Percentiles rank a stretch among this genome's conserved stretches.
phyloP scores from a whole-genome alignment of 2,888 invertebrate genomes.

The Clanis bilineata region DNA sequence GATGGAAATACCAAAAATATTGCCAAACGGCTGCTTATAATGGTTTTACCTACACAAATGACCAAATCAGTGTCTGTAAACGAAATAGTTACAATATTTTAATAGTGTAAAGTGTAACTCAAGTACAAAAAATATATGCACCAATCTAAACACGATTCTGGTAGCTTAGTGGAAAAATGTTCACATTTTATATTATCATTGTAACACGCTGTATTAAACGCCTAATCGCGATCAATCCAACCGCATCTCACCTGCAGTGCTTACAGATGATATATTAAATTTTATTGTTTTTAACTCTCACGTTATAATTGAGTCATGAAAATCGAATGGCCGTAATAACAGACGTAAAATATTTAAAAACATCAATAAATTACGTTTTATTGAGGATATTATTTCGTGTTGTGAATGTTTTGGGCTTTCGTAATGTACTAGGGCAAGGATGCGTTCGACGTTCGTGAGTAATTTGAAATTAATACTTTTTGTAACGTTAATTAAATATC shows the following conservation, averaged over 20 bases:
- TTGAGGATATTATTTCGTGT: constrained; percentile 31
- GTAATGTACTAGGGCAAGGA: constrained; percentile 6
- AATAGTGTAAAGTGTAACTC: no score
- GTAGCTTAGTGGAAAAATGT: no score
- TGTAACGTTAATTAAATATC: no score
- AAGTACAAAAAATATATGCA: no score
- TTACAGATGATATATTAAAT: constrained; percentile 43
- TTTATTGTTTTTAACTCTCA: constrained; percentile 53
- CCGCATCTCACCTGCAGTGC: constrained; percentile 10
- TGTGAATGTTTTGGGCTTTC: constrained; percentile 16
- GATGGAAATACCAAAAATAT: no score
- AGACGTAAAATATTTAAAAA: constrained; percentile 42
- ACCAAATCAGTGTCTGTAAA: no score
- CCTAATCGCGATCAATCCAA: not conserved
- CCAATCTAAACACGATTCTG: no score
- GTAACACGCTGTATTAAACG: not conserved
- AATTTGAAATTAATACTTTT: not conserved
- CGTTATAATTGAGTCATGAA: constrained; percentile 59
- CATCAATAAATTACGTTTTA: constrained; percentile 46
- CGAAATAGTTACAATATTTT: no score
- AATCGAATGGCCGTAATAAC: constrained; percentile 40
- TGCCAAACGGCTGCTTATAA: no score
- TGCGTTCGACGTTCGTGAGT: not conserved
- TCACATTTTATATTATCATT: not conserved
- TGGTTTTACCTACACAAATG: no score